Conservation (phyloP, 2,888 invertebrate species). For the Amiota mariae region DNA sequence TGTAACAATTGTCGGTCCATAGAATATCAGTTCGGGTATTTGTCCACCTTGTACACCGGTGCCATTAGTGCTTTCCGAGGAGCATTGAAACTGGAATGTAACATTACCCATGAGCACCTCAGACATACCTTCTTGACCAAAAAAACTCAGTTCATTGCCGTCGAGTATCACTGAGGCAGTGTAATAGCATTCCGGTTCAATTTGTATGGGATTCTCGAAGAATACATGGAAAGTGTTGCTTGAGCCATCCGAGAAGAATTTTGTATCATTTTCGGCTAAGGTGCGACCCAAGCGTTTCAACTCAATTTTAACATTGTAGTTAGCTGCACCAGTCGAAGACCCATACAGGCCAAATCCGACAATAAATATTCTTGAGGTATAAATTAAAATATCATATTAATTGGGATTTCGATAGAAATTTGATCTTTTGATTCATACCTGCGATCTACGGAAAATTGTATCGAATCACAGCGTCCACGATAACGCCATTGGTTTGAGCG, state of each 20-base stretch:
- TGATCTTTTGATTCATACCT: conserved; percentile 57
- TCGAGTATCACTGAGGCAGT: conserved; percentile 96
- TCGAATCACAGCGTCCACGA: conserved; percentile 95
- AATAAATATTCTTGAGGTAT: conserved; percentile 88
- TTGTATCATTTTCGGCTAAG: conserved; percentile 91
- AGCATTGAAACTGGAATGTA: conserved; percentile 97
- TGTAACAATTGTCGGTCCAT: conserved; percentile 82
- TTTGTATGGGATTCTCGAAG: conserved; percentile 85
- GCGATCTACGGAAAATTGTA: conserved; percentile 96
- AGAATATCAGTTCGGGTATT: conserved; percentile 96
- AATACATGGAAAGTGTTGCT: conserved; percentile 95
- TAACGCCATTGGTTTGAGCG: conserved; percentile 98
- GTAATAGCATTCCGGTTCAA: conserved; percentile 94
- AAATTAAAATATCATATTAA: neutral
- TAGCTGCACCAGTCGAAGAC: conserved; percentile 95
- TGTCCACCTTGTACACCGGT: conserved; percentile 98
- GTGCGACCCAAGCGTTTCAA: conserved; percentile 90
- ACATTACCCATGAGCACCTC: conserved; percentile 94
- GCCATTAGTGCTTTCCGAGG: conserved; percentile 97
- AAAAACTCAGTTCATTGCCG: conserved; percentile 95
- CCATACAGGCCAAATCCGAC: conserved; percentile 97
- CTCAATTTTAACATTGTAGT: conserved; percentile 95
- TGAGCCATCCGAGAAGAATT: conserved; percentile 96
- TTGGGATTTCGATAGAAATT: neutral
- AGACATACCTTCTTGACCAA: conserved; percentile 96